phyloP scores from a whole-genome alignment of 2,888 invertebrate species.

The Himalopsyche tibetana region DNA sequence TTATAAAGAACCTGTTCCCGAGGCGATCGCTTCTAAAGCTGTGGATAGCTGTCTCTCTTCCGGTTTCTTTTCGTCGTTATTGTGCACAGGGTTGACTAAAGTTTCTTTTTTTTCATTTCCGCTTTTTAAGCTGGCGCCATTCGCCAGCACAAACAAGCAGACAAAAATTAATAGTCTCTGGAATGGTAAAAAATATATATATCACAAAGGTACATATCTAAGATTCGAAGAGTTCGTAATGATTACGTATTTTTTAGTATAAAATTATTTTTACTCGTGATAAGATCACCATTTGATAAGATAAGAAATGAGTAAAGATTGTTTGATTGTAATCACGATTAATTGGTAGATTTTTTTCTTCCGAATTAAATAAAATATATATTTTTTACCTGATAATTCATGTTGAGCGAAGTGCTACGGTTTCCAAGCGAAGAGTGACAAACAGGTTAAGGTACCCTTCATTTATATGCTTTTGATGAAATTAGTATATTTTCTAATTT shows the following conservation, averaged over 20 bases:
- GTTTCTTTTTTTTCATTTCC: neutral
- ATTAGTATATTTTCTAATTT: neutral
- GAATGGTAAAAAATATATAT: neutral
- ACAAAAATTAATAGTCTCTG: neutral
- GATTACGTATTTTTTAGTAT: no score
- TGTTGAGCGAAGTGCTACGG: neutral
- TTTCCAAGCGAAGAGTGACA: neutral
- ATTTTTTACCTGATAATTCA: neutral
- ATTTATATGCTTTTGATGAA: neutral
- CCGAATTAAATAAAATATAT: no score
- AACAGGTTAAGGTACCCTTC: neutral
- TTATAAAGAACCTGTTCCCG: neutral
- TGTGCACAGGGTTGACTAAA: neutral
- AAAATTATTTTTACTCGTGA: no score
- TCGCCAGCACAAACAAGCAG: neutral
- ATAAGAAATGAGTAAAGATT: no score
- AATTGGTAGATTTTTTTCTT: no score
- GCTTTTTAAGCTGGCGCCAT: neutral
- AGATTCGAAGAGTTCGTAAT: no score
- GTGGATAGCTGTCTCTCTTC: neutral
- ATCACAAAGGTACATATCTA: neutral
- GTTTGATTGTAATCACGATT: no score
- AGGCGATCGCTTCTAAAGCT: neutral
- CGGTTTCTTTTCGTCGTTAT: neutral
- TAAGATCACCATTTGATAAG: no score